Evolutionary conservation across 2,888 invertebrate species (phyloP), one percentile per base, ranked within the genome.

Genomic region (Tholera decimalis): DNA sequence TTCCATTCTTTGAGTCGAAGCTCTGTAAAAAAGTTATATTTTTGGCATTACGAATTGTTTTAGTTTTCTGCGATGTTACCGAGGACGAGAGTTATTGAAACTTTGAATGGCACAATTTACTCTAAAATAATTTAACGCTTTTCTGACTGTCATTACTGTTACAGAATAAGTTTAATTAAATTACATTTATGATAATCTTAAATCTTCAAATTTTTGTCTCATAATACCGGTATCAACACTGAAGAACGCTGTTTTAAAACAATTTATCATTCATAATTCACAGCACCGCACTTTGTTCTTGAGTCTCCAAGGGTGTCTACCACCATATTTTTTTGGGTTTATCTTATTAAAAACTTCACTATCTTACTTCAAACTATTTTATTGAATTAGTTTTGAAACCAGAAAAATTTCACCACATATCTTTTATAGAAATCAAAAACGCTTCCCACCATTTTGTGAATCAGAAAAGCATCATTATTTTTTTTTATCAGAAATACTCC

Each of bases 211-310:
- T n/a, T n/a, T 54, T 50, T 53, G n/a, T 49, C 20, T 55, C 33
- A 22, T 53, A 53, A 58, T 46, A 63, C 22, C n/a, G 47, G 22
- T 54, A 57, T 61, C 22, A 53, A 60, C 55, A 58, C 43, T 68
- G 46, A 78, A 28, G 47, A 62, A 50, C 37, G 74, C 37, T 73
- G 44, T 70, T 69, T 75, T 66, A 49, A 67, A 43, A 65, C 60
- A 47, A 60, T 73, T 77, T 68, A 64, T 76, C 70, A 73, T 73
- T 76, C 73, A 82, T 69, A 41, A 51, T 63, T 80, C 72, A 76
- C 77, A 53, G 82, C 82, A 80, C 77, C 60, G 82, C 82, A 80
- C 80, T 71, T 68, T 67, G 15, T 41, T 51, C 46, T 65, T 71
- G 22, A 61, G 43, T 46, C 55, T 65, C 47, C 51, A 35, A 58